A percentile compares a stretch with the other conserved stretches of the same genome.
Conservation (phyloP, 2,113 vertebrate species). For the Capreolus pygargus region DNA sequence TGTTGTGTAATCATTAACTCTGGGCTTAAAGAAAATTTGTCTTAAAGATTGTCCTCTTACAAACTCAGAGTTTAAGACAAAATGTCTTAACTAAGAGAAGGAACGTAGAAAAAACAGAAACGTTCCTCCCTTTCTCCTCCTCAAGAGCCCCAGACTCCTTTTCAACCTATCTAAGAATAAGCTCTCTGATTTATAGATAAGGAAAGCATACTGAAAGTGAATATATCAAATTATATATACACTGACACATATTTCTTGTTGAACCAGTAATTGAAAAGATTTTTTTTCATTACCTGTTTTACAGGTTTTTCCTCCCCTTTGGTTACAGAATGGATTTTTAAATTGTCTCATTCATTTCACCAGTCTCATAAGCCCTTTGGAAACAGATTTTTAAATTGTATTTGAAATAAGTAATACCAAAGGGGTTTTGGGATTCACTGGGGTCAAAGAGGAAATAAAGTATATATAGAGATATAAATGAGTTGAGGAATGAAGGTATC, state of each 20-base stretch:
- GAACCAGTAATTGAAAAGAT: neutral
- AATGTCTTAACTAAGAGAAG: neutral
- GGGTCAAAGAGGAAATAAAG: conserved; percentile 18
- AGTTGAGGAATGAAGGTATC: conserved; percentile 15
- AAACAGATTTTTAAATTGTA: conserved; percentile 20
- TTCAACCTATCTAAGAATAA: neutral
- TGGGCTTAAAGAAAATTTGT: neutral
- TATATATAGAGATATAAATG: neutral
- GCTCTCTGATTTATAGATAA: neutral
- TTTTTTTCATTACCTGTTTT: conserved; percentile 36
- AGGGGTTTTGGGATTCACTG: neutral
- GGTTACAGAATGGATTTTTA: neutral
- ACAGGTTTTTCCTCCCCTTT: conserved; percentile 26
- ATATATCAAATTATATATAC: neutral
- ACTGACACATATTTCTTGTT: neutral
- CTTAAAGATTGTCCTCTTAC: neutral
- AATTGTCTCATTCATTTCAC: conserved; percentile 47
- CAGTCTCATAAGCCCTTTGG: neutral
- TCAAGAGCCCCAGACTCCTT: neutral
- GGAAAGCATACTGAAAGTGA: conserved; percentile 6
- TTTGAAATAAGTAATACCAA: conserved; percentile 17
- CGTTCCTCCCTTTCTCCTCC: neutral
- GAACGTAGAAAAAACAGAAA: neutral
- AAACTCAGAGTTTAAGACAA: neutral
- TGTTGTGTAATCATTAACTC: neutral